These are phyloP conservation scores for Drosophila vallismaia DNA, from an alignment of 2,888 invertebrate species.

Conservation along the genomic window DNA sequence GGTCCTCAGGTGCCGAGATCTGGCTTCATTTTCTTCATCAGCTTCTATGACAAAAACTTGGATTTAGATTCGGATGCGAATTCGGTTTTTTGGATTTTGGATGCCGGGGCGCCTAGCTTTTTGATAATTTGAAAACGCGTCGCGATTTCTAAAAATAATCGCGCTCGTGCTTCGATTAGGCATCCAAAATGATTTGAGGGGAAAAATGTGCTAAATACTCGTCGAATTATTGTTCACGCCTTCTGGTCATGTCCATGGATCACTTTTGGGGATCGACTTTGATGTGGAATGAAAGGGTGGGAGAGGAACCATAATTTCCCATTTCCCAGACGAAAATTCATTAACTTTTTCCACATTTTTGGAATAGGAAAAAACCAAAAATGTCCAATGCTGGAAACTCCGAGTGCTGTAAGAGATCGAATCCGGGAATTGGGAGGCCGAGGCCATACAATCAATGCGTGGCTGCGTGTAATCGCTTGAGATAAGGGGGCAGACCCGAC, in stretches of 20 bases:
- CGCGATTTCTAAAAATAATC: conserved; percentile 57
- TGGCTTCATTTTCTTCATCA: conserved; percentile 16
- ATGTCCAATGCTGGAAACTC: neutral
- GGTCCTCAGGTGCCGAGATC: conserved; percentile 16
- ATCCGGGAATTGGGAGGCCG: conserved; percentile 20
- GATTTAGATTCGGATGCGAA: conserved; percentile 7
- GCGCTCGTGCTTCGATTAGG: conserved; percentile 51
- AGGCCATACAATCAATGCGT: conserved; percentile 45
- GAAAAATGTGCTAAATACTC: conserved; percentile 60
- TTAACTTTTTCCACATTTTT: neutral
- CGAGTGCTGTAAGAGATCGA: conserved; percentile 12
- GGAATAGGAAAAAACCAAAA: neutral
- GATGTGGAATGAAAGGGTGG: neutral
- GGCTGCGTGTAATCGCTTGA: conserved; percentile 36
- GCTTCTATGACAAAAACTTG: conserved; percentile 1
- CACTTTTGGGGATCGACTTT: neutral
- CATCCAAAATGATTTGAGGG: conserved; percentile 26
- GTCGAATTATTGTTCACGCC: conserved; percentile 46
- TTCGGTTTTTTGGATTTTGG: neutral
- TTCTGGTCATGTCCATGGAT: conserved; percentile 40
- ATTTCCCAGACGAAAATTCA: too few relatives aligned
- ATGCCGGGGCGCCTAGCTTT: conserved; percentile 33
- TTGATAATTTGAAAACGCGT: conserved; percentile 59
- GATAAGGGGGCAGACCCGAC: conserved; percentile 35
- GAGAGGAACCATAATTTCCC: neutral